Conservation (phyloP, 2,888 invertebrate species). For the Keiferia lycopersicella region DNA sequence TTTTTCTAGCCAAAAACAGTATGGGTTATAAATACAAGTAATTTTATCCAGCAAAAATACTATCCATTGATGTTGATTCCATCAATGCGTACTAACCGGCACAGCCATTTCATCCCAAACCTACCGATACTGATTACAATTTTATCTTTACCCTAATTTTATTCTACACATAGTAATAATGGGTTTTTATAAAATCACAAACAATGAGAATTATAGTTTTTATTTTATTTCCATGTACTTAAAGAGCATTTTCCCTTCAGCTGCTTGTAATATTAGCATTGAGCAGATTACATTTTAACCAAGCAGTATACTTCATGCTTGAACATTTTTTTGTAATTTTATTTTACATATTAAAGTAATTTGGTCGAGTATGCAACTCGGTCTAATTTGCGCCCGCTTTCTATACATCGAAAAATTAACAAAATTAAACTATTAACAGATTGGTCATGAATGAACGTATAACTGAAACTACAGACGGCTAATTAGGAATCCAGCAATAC, state of each 20-base stretch:
- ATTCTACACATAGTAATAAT: slow-evolving; percentile 29
- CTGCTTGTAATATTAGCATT: slow-evolving; percentile 31
- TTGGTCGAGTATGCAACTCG: background rate
- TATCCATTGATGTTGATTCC: background rate
- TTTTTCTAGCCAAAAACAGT: background rate
- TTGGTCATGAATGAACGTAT: background rate
- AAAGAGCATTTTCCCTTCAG: slow-evolving; percentile 16
- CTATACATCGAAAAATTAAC: background rate
- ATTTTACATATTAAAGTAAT: background rate
- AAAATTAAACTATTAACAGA: background rate
- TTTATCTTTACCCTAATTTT: slow-evolving; percentile 46
- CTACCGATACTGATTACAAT: slow-evolving; percentile 51
- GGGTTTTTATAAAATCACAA: slow-evolving; percentile 19
- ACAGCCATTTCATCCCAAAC: slow-evolving; percentile 68
- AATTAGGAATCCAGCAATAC: slow-evolving; percentile 43
- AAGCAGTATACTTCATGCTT: slow-evolving; percentile 32
- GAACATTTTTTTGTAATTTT: background rate
- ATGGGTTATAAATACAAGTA: background rate
- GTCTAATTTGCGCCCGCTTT: background rate
- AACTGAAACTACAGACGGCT: background rate
- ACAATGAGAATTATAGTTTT: slow-evolving; percentile 12
- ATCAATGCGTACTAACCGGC: slow-evolving; percentile 44
- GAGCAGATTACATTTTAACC: slow-evolving; percentile 43
- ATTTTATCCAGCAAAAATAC: slow-evolving; percentile 1
- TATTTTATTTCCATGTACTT: slow-evolving; percentile 9